Conservation (phyloP, 2,888 invertebrate genomes). For the Mellilla xanthometata region DNA sequence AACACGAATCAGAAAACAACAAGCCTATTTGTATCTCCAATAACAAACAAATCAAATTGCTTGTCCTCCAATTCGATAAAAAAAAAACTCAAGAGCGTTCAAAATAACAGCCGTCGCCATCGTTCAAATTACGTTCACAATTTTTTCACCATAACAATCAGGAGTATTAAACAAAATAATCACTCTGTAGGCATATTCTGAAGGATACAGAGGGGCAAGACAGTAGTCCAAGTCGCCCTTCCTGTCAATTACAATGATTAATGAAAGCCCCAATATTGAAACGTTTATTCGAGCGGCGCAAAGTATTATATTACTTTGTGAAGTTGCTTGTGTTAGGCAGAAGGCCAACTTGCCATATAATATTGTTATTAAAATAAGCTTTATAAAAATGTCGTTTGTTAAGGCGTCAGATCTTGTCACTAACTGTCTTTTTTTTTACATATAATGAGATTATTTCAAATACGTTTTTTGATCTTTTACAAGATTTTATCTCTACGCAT, state of each 20-base stretch:
- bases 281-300: slow-evolving; percentile 73
- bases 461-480: too few relatives aligned
- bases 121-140: neutral
- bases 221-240: slow-evolving; percentile 58
- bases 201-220: slow-evolving; percentile 45
- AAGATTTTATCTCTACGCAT: too few relatives aligned
- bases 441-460: too few relatives aligned
- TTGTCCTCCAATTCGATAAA: too few relatives aligned
- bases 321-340: slow-evolving; percentile 16
- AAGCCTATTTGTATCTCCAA: too few relatives aligned
- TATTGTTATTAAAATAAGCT: too few relatives aligned
- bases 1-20: too few relatives aligned
- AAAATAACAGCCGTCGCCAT: neutral
- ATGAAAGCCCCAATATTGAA: slow-evolving; percentile 78
- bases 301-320: slow-evolving; percentile 69
- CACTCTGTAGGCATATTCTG: slow-evolving; percentile 25
- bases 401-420: too few relatives aligned
- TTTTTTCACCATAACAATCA: slow-evolving; percentile 48
- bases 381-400: too few relatives aligned
- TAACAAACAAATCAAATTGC: too few relatives aligned
- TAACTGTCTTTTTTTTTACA: too few relatives aligned
- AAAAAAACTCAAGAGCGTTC: neutral
- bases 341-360: slow-evolving; percentile 1
- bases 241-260: slow-evolving; percentile 80
- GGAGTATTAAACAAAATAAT: slow-evolving; percentile 51